phyloP scores from a whole-genome alignment of 1,140 invertebrate genomes.

The Galleria mellonella region DNA sequence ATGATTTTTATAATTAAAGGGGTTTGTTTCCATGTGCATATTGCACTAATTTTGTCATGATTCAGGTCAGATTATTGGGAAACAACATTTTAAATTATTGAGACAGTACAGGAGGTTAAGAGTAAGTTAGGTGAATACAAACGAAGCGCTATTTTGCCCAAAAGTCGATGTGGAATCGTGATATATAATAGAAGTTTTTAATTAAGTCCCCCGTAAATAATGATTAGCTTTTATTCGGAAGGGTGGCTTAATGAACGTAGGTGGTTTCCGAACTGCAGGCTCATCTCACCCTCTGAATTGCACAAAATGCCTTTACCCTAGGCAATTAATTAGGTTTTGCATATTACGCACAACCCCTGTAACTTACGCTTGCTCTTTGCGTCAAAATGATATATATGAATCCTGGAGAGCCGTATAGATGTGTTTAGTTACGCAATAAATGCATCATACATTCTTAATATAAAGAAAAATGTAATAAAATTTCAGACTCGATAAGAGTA shows the following conservation, averaged over 20 bases:
- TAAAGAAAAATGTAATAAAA: too few species aligned
- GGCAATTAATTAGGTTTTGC: constrained; percentile 13
- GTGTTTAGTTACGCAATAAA: constrained; percentile 9
- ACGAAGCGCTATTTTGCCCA: neutral
- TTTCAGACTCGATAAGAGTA: too few species aligned
- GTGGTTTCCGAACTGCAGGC: constrained; percentile 7
- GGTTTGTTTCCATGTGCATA: too few species aligned
- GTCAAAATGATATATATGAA: too few species aligned
- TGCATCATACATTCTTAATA: too few species aligned
- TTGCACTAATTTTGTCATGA: too few species aligned
- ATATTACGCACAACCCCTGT: neutral
- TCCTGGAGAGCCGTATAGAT: too few species aligned
- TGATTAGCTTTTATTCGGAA: constrained; percentile 7
- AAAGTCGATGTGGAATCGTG: neutral
- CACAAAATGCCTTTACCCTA: constrained; percentile 4
- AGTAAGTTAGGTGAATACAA: too few species aligned
- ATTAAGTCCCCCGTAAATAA: constrained; percentile 5
- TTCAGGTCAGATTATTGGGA: too few species aligned
- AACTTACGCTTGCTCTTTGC: constrained; percentile 14
- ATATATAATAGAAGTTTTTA: neutral
- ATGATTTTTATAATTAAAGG: too few species aligned
- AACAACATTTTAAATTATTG: too few species aligned
- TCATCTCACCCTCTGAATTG: constrained; percentile 4
- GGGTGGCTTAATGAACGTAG: constrained; percentile 8
- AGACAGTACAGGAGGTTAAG: too few species aligned